Evolutionary conservation across 2,888 invertebrate species (phyloP), one percentile per base, ranked within the genome.

Genomic region (Eretmocerus hayati): DNA sequence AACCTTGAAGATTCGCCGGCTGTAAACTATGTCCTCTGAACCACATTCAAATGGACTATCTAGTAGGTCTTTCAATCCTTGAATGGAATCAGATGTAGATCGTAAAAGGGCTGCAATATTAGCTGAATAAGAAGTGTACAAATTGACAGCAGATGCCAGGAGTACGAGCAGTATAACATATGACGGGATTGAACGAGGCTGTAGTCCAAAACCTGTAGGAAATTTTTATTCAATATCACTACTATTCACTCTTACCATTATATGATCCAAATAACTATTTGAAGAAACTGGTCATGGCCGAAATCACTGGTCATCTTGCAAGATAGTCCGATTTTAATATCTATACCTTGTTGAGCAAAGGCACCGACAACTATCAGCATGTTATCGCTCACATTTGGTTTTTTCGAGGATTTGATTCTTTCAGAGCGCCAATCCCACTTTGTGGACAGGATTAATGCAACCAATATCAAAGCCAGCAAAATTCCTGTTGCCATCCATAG

Each of bases 71-170:
- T 77, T 73, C 11, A 84, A 62, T 0, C 80, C 81, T 58, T 75
- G 76, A 47, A 87, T 83, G 55, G 80, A 79, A 2, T 79, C 78
- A 1, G 85, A 83, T 21, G 85, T 83, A 0, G 85, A 83, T 63
- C 86, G 85, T 1, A 87, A 72, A 2, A 87, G 68, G 2, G 85
- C 84, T 0, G 87, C 86, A 38, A 87, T 86, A 59, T 85, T 85
- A 0, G 86, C 87, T 1, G 86, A 80, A 60, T 85, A 87, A 0
- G 86, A 84, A 0, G 84, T 83, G 62, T 85, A 86, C 1, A 87
- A 71, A 59, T 85, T 87, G 73, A 87, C 79, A 4, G 83, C 69
- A 0, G 82, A 74, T 9, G 83, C 63, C 57, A 84, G 80, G 1
- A 83, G 69, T 40, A 83, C 73, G 48, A 86, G 69, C 57, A 83